A percentile compares a stretch with the other conserved stretches of the same genome.
Evolutionary conservation across 2,797 vertebrate species (phyloP).

Genomic region (Chrosomus eos): DNA sequence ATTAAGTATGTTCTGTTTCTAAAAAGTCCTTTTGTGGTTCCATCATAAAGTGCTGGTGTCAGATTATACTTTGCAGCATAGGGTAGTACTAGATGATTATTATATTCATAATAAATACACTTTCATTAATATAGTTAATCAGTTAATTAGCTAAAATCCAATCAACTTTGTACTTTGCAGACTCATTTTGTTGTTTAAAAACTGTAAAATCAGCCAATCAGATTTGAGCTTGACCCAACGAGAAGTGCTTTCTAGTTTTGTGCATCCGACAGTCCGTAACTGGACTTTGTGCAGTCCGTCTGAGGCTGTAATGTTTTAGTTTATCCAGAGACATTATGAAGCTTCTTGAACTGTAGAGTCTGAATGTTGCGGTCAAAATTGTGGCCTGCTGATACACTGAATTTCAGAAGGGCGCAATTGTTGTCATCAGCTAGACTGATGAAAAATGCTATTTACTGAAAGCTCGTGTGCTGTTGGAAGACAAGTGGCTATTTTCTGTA

Average conservation of each 20-base stretch:
- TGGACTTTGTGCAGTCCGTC: neutral
- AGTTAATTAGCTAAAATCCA: neutral
- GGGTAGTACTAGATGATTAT: neutral
- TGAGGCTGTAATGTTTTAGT: neutral
- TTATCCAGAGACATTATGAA: neutral
- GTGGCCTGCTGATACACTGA: slow-evolving; percentile 8
- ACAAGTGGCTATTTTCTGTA: slow-evolving; percentile 45
- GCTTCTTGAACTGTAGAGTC: slow-evolving; percentile 17
- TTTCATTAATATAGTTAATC: neutral
- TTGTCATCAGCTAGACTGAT: slow-evolving; percentile 51
- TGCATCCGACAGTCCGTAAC: neutral
- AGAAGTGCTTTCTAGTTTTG: neutral
- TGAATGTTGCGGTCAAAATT: slow-evolving; percentile 24
- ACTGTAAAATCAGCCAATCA: neutral
- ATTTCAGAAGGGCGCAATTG: slow-evolving; percentile 21
- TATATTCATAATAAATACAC: neutral
- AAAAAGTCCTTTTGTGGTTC: neutral
- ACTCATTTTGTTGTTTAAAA: neutral
- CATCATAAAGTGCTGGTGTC: neutral
- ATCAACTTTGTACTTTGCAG: neutral
- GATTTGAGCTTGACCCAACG: neutral
- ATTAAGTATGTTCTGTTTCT: neutral
- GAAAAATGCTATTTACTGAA: slow-evolving; percentile 44
- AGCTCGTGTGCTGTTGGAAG: slow-evolving; percentile 7
- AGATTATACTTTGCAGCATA: neutral